These are phyloP conservation scores for Troides aeacus DNA, from an alignment of 2,888 invertebrate genomes.

Conservation along the genomic window DNA sequence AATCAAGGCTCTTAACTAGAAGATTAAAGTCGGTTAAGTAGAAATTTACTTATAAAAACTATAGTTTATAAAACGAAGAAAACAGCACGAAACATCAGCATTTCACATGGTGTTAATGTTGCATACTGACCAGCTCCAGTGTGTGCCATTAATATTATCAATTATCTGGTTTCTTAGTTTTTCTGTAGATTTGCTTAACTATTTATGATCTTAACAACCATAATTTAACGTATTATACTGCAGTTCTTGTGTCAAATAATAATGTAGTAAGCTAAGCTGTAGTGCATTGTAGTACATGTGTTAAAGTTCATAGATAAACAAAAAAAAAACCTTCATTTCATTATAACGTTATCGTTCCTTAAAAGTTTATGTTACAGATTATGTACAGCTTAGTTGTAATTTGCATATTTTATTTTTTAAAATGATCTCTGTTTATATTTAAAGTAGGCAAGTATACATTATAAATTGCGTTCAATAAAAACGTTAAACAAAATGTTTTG, in stretches of 20 bases:
- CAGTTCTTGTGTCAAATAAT: constrained; percentile 38
- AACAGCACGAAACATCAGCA: not conserved
- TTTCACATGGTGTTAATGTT: constrained; percentile 10
- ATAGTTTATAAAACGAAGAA: not conserved
- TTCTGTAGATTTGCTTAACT: not conserved
- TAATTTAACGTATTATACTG: constrained; percentile 16
- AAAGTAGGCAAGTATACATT: constrained; percentile 67
- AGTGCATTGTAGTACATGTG: constrained; percentile 22
- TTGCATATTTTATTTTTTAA: constrained; percentile 49
- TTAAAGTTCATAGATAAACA: constrained; percentile 20
- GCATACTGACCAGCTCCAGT: constrained; percentile 21
- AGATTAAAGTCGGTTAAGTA: not conserved
- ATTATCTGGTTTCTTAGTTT: not conserved
- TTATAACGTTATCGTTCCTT: constrained; percentile 18
- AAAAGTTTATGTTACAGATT: constrained; percentile 31
- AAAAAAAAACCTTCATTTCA: constrained; percentile 26
- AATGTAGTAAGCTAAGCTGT: constrained; percentile 16
- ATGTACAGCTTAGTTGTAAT: constrained; percentile 43
- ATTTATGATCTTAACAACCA: not conserved
- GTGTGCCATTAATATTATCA: constrained; percentile 10
- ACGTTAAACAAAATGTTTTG: constrained; percentile 61
- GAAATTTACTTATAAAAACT: not conserved
- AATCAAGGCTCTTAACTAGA: not conserved
- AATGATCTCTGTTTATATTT: constrained; percentile 57
- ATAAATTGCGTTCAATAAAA: constrained; percentile 78